Percentiles rank a stretch among this genome's conserved stretches.
phyloP scores from a whole-genome alignment of 2,113 vertebrate genomes.

The Rallus limicola region DNA sequence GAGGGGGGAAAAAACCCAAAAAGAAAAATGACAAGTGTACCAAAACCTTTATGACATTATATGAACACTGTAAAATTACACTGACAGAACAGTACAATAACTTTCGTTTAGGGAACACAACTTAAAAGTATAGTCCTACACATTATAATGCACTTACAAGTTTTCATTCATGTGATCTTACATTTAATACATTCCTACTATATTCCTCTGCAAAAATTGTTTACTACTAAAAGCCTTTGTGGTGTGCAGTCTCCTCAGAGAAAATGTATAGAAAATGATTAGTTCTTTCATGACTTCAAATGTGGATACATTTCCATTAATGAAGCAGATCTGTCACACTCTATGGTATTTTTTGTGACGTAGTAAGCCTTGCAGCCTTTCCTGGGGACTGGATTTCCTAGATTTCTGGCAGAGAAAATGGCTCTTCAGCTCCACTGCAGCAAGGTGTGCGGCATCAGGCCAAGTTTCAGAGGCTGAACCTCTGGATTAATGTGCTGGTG shows the following conservation, averaged over 20 bases:
- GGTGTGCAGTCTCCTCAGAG: background rate
- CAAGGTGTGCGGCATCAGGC: background rate
- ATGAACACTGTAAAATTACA: background rate
- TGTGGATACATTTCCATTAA: background rate
- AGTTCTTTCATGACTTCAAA: background rate
- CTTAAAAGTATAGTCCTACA: background rate
- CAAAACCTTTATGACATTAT: background rate
- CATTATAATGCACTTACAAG: background rate
- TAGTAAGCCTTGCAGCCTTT: background rate
- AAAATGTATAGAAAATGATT: background rate
- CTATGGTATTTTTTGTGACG: background rate
- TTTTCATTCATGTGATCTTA: background rate
- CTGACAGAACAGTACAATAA: background rate
- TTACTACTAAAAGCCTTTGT: background rate
- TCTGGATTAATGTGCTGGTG: background rate
- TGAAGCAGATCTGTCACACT: background rate
- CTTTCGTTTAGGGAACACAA: background rate
- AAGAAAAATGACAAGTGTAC: background rate
- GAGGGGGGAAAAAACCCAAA: background rate
- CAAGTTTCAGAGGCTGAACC: background rate
- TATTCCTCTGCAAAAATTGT: background rate
- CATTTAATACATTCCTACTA: background rate
- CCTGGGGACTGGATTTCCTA: background rate
- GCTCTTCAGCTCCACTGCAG: background rate
- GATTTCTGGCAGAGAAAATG: background rate